Evolutionary conservation across 2,797 vertebrate genomes (phyloP).

Genomic region (Scarus forsteni): DNA sequence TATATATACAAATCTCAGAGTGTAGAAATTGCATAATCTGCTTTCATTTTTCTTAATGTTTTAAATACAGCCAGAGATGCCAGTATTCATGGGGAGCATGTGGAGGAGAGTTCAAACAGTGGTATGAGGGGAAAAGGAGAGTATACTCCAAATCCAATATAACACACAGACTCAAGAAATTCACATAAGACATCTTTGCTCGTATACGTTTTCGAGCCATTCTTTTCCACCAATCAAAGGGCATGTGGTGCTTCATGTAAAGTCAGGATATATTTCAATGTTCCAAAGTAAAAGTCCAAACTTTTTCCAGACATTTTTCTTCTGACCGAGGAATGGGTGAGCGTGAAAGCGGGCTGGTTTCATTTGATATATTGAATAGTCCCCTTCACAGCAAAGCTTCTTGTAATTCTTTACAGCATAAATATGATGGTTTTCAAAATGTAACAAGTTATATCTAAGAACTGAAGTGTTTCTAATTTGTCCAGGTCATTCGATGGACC

Average conservation of each 20-base stretch:
- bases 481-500: constrained; percentile 15
- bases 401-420: constrained; percentile 43
- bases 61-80: constrained; percentile 87
- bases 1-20: constrained; percentile 89
- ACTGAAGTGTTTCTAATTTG: constrained; percentile 1
- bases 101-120: constrained; percentile 69
- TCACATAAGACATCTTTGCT: constrained; percentile 55
- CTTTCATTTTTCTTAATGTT: constrained; percentile 82
- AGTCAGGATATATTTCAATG: constrained; percentile 38
- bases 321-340: constrained; percentile 1
- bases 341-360: neutral
- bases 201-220: constrained; percentile 48
- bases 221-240: constrained; percentile 54
- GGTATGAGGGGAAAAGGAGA: constrained; percentile 64
- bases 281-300: constrained; percentile 14
- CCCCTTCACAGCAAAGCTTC: constrained; percentile 42
- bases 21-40: constrained; percentile 92
- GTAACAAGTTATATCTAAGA: constrained; percentile 2
- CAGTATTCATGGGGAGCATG: constrained; percentile 78
- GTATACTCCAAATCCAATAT: constrained; percentile 71
- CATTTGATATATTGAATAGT: constrained; percentile 12
- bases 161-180: constrained; percentile 68
- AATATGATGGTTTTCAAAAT: constrained; percentile 26
- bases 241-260: constrained; percentile 46
- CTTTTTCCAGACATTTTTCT: constrained; percentile 14